Evolutionary conservation across 2,113 vertebrate genomes (phyloP), one percentile per base, ranked within the genome.

Genomic region (Semicossyphus pulcher): DNA sequence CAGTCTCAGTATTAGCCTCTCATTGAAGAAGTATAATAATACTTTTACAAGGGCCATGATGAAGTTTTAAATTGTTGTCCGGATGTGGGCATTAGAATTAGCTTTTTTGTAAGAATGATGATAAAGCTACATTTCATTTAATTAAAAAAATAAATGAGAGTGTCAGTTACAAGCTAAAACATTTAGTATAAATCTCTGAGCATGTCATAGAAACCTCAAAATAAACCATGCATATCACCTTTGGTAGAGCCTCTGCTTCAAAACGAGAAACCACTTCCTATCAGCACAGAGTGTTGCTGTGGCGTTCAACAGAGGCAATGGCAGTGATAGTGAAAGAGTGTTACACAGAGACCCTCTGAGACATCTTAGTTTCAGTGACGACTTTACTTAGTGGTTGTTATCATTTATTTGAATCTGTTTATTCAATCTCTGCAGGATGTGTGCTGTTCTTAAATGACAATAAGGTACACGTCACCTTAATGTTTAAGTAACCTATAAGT

Each of bases 201-300:
- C 20, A 76, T 61, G 66, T 69, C 54, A 65, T 23, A 59, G 61
- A 85, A 88, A 76, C 86, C 84, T 86, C 76, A 86, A 85, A 76
- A 69, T 65, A 89, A 89, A 90, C 86, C 87, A 87, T 82, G 82
- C 88, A 86, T 76, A 76, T 82, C 83, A 85, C 89, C 78, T 91
- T 79, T 86, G 81, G 80, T 63, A 78, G 70, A 86, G 73, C 48
- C 44, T 79, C 77, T 81, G 56, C 81, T 80, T 91, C 81, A 83
- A 81, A 83, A 88, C 89, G 94, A 94, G 94, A 96, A 95, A 94
- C 95, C 93, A 94, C 92, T 94, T 96, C 89, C 92, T 88, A 73
- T 86, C 89, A 72, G 88, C 90, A 76, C 68, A 86, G 81, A 92
- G 56, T 80, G 92, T 86, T 86, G 87, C 89, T 94, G 91, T 81